Percentiles rank a stretch among this genome's conserved stretches.
Conservation (phyloP, 2,888 invertebrate genomes). For the Tetragonula carbonaria region DNA sequence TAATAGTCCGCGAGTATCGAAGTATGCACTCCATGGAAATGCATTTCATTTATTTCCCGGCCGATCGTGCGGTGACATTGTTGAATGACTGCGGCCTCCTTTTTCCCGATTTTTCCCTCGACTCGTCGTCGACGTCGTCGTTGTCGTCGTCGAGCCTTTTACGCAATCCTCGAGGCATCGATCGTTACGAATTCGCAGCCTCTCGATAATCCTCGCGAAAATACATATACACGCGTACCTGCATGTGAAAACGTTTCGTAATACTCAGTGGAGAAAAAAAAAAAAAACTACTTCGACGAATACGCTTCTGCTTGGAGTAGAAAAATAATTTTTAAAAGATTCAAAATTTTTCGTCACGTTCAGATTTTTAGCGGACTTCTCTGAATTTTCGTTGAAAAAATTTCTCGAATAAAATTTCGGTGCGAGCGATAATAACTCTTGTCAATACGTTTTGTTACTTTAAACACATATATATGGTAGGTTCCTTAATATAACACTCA, state of each 20-base stretch:
- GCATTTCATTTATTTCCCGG: conserved; percentile 82
- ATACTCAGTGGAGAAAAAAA: conserved; percentile 6
- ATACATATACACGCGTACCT: background rate
- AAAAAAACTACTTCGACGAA: background rate
- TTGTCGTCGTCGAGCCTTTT: conserved; percentile 41
- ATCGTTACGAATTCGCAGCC: conserved; percentile 20
- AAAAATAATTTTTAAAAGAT: background rate
- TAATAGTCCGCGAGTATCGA: conserved; percentile 82
- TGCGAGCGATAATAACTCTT: too few relatives aligned
- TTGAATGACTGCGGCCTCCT: conserved; percentile 79
- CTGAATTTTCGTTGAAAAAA: background rate
- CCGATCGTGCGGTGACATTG: conserved; percentile 78
- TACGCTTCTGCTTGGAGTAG: too few relatives aligned
- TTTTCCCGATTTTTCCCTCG: conserved; percentile 66
- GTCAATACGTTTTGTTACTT: too few relatives aligned
- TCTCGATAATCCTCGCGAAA: background rate
- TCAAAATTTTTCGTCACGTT: background rate
- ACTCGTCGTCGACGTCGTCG: conserved; percentile 9
- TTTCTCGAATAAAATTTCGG: too few relatives aligned
- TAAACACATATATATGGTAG: background rate
- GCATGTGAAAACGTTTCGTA: conserved; percentile 23
- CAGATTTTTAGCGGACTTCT: background rate
- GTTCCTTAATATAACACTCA: background rate
- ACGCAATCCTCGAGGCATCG: conserved; percentile 44
- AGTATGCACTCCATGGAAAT: conserved; percentile 81